Percentiles rank a stretch among this genome's conserved stretches.
Conservation (phyloP, 2,113 vertebrate genomes). For the Peromyscus californicus region DNA sequence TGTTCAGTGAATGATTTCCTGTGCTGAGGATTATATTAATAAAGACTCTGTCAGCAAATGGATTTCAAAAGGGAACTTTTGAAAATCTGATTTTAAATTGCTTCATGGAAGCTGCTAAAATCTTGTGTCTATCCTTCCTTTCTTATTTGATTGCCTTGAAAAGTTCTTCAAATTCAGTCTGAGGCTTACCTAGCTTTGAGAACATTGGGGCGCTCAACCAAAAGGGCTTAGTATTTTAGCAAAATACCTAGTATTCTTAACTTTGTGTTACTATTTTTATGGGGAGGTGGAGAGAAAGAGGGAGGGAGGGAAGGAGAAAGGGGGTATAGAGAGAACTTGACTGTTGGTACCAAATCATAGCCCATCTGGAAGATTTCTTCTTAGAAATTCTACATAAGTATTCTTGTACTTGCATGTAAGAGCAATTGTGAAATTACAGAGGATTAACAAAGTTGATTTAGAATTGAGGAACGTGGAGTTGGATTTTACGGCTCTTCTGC, state of each 20-base stretch:
- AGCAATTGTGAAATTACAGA: slow-evolving; percentile 26
- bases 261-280: background rate
- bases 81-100: slow-evolving; percentile 66
- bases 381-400: slow-evolving; percentile 26
- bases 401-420: background rate
- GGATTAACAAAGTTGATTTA: slow-evolving; percentile 33
- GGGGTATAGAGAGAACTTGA: background rate
- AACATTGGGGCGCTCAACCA: background rate
- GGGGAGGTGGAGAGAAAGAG: background rate
- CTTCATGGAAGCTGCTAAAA: slow-evolving; percentile 29
- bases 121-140: slow-evolving; percentile 15
- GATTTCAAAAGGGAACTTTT: slow-evolving; percentile 54
- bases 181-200: background rate
- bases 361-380: slow-evolving; percentile 41
- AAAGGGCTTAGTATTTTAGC: slow-evolving; percentile 41
- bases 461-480: background rate
- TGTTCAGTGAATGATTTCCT: slow-evolving; percentile 65
- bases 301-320: too few relatives aligned
- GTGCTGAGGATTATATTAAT: slow-evolving; percentile 57
- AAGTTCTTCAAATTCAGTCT: slow-evolving; percentile 43
- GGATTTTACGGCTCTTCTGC: slow-evolving; percentile 10
- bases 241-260: slow-evolving; percentile 44
- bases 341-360: slow-evolving; percentile 12
- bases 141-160: slow-evolving; percentile 67
- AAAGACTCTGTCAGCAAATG: slow-evolving; percentile 64